Evolutionary conservation across 2,888 invertebrate species (phyloP).

Genomic region (Rosalia funebris): DNA sequence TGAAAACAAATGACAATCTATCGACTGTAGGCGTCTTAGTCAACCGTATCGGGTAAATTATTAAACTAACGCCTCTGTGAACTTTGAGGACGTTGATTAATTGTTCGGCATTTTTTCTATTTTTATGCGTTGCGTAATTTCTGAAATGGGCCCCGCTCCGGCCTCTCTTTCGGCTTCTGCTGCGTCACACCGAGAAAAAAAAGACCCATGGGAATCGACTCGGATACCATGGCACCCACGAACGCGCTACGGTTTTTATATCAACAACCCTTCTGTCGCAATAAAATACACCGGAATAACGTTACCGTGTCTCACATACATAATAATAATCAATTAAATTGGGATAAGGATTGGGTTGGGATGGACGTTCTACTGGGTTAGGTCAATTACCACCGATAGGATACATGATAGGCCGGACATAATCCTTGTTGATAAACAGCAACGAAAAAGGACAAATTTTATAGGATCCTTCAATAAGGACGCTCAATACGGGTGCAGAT

Average conservation of each 20-base stretch:
- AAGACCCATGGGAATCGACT: too few species aligned
- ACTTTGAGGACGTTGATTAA: conserved; percentile 49
- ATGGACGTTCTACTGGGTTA: neutral
- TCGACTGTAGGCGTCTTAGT: conserved; percentile 51
- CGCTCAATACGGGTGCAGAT: too few species aligned
- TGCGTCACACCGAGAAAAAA: too few species aligned
- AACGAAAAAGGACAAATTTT: too few species aligned
- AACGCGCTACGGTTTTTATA: too few species aligned
- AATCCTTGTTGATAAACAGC: too few species aligned
- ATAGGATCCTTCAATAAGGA: too few species aligned
- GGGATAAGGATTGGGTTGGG: neutral
- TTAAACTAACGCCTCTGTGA: conserved; percentile 44
- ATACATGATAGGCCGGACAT: neutral
- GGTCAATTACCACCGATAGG: neutral
- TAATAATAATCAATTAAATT: neutral
- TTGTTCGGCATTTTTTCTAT: conserved; percentile 24
- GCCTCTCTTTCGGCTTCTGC: neutral
- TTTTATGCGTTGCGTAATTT: conserved; percentile 24
- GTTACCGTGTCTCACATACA: neutral
- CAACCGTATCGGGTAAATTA: conserved; percentile 53
- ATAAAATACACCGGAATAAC: neutral
- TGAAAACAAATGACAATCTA: conserved; percentile 60
- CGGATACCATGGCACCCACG: too few species aligned
- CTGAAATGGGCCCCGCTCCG: neutral
- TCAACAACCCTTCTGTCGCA: too few species aligned